These are phyloP conservation scores for Archivesica marissinica DNA, from an alignment of 1,140 invertebrate genomes.

Conservation along the genomic window DNA sequence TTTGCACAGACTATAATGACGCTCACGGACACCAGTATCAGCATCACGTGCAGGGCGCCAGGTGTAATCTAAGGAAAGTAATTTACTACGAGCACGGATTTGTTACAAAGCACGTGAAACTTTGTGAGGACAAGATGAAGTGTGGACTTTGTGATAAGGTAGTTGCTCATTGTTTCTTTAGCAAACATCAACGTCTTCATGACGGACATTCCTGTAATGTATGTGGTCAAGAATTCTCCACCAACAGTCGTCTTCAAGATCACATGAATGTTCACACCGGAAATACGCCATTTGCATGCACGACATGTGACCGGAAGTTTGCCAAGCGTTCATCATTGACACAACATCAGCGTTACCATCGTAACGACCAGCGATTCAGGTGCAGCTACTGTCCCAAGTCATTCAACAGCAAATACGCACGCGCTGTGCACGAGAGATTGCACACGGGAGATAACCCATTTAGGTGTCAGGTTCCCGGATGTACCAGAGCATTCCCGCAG, in stretches of 20 bases:
- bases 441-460: constrained; percentile 43
- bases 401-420: constrained; percentile 49
- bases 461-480: constrained; percentile 28
- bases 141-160: constrained; percentile 52
- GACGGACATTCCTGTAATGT: constrained; percentile 44
- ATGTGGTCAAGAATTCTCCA: constrained; percentile 45
- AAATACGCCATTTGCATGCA: constrained; percentile 94
- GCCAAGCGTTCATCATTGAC: constrained; percentile 30
- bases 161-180: constrained; percentile 49
- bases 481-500: constrained; percentile 26
- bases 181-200: constrained; percentile 49
- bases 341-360: constrained; percentile 49
- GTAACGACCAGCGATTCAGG: not conserved
- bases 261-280: constrained; percentile 88
- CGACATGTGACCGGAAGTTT: constrained; percentile 93
- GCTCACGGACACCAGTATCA: constrained; percentile 18
- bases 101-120: constrained; percentile 6
- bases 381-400: constrained; percentile 44
- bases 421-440: constrained; percentile 28
- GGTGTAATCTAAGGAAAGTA: constrained; percentile 20
- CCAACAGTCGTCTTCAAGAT: constrained; percentile 54
- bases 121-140: constrained; percentile 5
- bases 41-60: constrained; percentile 14
- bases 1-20: constrained; percentile 1
- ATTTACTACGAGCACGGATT: constrained; percentile 11